Evolutionary conservation across 1,140 invertebrate genomes (phyloP).

Genomic region (Theocolax elegans): DNA sequence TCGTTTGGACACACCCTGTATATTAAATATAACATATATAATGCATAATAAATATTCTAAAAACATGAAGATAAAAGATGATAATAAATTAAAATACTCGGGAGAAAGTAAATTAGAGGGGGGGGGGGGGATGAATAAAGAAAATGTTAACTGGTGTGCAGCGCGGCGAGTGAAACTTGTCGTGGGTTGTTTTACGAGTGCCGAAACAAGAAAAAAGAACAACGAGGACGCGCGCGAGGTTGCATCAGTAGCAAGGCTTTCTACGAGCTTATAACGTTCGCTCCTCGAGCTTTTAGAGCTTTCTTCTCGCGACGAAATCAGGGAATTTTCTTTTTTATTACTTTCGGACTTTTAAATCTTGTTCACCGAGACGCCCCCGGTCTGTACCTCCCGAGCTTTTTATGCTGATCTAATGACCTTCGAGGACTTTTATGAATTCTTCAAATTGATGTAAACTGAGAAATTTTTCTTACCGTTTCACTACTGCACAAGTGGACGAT

Average conservation of each 20-base stretch:
- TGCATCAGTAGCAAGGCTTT: slow-evolving; percentile 42
- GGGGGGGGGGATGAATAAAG: no score
- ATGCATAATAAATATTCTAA: no score
- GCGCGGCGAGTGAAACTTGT: slow-evolving; percentile 43
- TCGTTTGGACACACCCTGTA: no score
- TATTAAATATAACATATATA: no score
- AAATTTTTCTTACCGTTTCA: no score
- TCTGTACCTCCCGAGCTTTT: no score
- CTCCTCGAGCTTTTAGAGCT: slow-evolving; percentile 19
- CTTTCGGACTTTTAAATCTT: slow-evolving; percentile 30
- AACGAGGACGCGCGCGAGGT: slow-evolving; percentile 28
- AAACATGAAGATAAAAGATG: no score
- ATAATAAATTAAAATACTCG: no score
- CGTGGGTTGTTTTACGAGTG: slow-evolving; percentile 55
- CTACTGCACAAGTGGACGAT: no score
- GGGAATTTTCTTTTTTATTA: slow-evolving; percentile 31
- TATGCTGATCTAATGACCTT: slow-evolving; percentile 13
- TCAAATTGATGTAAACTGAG: not conserved
- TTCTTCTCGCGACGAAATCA: slow-evolving; percentile 9
- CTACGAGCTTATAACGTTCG: slow-evolving; percentile 4
- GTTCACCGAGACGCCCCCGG: not conserved
- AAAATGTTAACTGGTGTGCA: no score
- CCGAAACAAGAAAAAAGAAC: no score
- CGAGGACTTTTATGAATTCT: slow-evolving; percentile 29
- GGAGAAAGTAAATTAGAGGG: no score